These are phyloP conservation scores for Euclidia mi DNA, from an alignment of 2,888 invertebrate genomes.

Conservation along the genomic window DNA sequence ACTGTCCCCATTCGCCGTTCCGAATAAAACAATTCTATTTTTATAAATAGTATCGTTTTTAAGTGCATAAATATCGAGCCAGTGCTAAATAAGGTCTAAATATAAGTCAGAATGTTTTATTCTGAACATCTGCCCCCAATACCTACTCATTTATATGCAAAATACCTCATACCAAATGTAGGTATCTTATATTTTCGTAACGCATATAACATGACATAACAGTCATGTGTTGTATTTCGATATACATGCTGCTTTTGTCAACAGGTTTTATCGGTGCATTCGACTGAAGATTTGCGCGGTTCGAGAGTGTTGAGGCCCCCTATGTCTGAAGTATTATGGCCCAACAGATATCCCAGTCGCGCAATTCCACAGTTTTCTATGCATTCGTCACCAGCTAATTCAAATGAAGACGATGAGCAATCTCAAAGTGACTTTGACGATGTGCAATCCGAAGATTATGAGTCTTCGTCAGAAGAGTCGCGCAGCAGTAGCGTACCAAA, in stretches of 20 bases:
- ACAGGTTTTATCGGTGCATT: constrained; percentile 29
- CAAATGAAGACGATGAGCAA: background rate
- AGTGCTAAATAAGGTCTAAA: too few species aligned
- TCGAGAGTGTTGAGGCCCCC: constrained; percentile 9
- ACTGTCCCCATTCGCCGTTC: too few species aligned
- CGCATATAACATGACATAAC: background rate
- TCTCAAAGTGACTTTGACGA: background rate
- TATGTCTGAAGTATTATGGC: constrained; percentile 13
- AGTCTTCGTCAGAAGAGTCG: background rate
- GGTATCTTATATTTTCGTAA: background rate
- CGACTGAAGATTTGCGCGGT: constrained; percentile 16
- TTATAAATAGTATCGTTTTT: too few species aligned
- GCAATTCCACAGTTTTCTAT: background rate
- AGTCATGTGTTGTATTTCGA: background rate
- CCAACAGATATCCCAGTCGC: background rate
- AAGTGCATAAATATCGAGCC: too few species aligned
- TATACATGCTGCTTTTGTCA: constrained; percentile 28
- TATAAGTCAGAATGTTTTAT: background rate
- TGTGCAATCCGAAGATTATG: too few species aligned
- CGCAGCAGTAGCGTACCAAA: background rate
- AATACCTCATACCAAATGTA: background rate
- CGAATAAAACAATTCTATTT: too few species aligned
- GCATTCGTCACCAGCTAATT: background rate
- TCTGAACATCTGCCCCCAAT: constrained; percentile 2
- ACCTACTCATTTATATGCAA: background rate